phyloP scores from a whole-genome alignment of 1,140 invertebrate genomes.

The Drosophila kikkawai region DNA sequence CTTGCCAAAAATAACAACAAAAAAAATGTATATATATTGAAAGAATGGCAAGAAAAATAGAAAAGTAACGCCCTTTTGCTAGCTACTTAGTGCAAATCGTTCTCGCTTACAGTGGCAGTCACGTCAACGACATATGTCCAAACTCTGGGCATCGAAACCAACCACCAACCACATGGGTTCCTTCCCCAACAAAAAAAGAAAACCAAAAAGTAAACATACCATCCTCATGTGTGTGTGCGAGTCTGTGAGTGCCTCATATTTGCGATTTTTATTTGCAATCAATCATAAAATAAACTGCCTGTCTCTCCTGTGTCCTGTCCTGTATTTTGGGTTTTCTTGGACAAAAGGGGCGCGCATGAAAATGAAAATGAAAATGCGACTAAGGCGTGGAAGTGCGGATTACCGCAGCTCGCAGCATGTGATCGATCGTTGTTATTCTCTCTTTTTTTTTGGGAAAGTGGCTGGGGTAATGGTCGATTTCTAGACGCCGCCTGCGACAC shows the following conservation, averaged over 20 bases:
- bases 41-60: constrained; percentile 33
- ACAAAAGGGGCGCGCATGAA: constrained; percentile 77
- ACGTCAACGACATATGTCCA: constrained; percentile 78
- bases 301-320: constrained; percentile 45
- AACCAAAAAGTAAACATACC: constrained; percentile 75
- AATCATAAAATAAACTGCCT: constrained; percentile 83
- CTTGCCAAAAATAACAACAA: constrained; percentile 58
- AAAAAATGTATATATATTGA: constrained; percentile 21
- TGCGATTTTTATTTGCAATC: constrained; percentile 84
- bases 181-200: constrained; percentile 41
- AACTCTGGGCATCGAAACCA: constrained; percentile 54
- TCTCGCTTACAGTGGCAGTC: constrained; percentile 53
- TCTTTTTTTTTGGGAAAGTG: constrained; percentile 20
- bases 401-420: constrained; percentile 81
- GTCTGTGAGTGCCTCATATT: constrained; percentile 59
- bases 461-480: constrained; percentile 24
- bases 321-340: constrained; percentile 53
- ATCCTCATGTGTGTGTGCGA: constrained; percentile 29
- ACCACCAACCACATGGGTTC: constrained; percentile 62
- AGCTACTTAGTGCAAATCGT: constrained; percentile 68
- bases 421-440: constrained; percentile 66
- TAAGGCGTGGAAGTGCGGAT: constrained; percentile 82
- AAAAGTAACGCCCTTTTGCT: constrained; percentile 60
- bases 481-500: constrained; percentile 74
- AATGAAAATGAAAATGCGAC: constrained; percentile 79